A percentile compares a stretch with the other conserved stretches of the same genome.
phyloP scores from a whole-genome alignment of 2,113 vertebrate genomes.

The Pyrgilauda ruficollis region DNA sequence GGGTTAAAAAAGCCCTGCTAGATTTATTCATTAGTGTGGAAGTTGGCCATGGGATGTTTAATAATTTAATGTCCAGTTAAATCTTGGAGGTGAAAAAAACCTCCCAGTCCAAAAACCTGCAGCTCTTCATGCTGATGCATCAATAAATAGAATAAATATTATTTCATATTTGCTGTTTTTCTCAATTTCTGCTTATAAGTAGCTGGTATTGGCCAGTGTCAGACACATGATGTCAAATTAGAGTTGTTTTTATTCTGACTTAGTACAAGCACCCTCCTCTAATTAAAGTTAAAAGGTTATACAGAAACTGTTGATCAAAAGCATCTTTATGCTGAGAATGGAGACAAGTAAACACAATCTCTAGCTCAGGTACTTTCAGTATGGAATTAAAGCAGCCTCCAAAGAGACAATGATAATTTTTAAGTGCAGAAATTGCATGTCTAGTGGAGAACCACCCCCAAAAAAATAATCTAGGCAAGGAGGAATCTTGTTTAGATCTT shows the following conservation, averaged over 20 bases:
- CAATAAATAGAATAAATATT: background rate
- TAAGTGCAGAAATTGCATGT: background rate
- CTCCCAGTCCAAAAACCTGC: background rate
- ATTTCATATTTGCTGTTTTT: background rate
- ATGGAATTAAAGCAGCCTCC: background rate
- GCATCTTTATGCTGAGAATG: background rate
- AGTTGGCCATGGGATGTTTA: background rate
- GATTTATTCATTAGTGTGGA: background rate
- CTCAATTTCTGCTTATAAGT: background rate
- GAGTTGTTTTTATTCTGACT: background rate
- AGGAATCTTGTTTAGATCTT: background rate
- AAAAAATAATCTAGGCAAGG: background rate
- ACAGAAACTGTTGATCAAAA: background rate
- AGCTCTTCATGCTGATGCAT: background rate
- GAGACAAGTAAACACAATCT: background rate
- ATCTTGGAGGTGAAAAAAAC: background rate
- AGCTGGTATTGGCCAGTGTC: background rate
- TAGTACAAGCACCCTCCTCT: background rate
- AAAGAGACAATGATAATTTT: background rate
- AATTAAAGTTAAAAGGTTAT: background rate
- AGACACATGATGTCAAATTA: rapidly evolving
- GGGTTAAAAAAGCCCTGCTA: background rate
- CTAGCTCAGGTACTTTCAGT: background rate
- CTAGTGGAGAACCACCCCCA: background rate
- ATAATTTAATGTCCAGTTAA: background rate